A percentile compares a stretch with the other conserved stretches of the same genome.
Conservation (phyloP, 2,797 vertebrate genomes). For the Fundulus diaphanus region DNA sequence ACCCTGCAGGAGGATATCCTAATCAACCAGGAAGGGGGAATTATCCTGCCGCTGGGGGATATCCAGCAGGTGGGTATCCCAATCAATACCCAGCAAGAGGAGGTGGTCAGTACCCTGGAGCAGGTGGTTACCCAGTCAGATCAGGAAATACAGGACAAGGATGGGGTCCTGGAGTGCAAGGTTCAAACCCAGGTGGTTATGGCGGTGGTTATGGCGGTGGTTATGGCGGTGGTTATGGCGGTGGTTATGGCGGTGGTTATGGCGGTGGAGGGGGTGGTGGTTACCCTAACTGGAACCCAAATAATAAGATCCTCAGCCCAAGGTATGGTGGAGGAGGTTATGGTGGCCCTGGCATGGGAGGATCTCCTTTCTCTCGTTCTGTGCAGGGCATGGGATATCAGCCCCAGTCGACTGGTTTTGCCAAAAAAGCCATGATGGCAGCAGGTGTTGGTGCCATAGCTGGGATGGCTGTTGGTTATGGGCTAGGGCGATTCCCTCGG, state of each 20-base stretch:
- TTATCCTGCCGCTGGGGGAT: slow-evolving; percentile 35
- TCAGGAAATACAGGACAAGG: slow-evolving; percentile 64
- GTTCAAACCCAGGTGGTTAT: slow-evolving; percentile 34
- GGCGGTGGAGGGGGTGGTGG: slow-evolving; percentile 62
- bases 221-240: slow-evolving; percentile 54
- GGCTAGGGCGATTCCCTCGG: slow-evolving; percentile 81
- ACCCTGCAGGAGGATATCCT: slow-evolving; percentile 46
- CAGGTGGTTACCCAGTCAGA: slow-evolving; percentile 49
- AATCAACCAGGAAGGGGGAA: slow-evolving; percentile 56
- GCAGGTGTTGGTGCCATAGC: slow-evolving; percentile 81
- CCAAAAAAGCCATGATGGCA: slow-evolving; percentile 81
- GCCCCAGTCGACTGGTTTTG: slow-evolving; percentile 77
- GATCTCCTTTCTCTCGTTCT: slow-evolving; percentile 78
- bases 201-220: neutral
- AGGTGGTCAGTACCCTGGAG: slow-evolving; percentile 33
- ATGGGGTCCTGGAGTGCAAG: slow-evolving; percentile 40
- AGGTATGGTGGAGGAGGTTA: slow-evolving; percentile 74
- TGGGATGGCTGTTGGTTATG: slow-evolving; percentile 83
- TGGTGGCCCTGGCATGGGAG: slow-evolving; percentile 67
- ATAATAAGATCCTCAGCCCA: slow-evolving; percentile 82
- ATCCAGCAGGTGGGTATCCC: slow-evolving; percentile 42
- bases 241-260: slow-evolving; percentile 63
- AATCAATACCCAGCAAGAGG: slow-evolving; percentile 31
- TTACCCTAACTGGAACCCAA: slow-evolving; percentile 80
- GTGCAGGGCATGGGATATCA: slow-evolving; percentile 74